Percentiles rank a stretch among this genome's conserved stretches.
Evolutionary conservation across 2,888 invertebrate species (phyloP).

Genomic region (Allacma fusca): DNA sequence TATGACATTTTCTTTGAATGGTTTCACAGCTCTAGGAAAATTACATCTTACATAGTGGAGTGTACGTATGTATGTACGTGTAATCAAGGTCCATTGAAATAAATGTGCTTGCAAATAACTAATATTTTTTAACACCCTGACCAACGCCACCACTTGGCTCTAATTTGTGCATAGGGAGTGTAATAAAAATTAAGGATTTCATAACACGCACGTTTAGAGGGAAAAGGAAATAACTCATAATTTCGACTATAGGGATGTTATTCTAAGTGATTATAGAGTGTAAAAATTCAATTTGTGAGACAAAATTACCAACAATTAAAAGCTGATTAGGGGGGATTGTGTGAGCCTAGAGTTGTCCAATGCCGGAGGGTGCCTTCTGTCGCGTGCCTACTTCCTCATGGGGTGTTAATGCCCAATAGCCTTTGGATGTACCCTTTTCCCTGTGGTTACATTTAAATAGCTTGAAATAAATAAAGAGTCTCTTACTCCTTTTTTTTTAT

Average conservation of each 20-base stretch:
- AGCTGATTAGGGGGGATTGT: conserved; percentile 3
- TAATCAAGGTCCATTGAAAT: neutral
- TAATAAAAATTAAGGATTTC: too few relatives aligned
- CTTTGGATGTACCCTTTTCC: neutral
- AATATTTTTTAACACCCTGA: neutral
- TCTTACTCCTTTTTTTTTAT: neutral
- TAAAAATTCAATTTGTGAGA: neutral
- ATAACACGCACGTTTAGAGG: too few relatives aligned
- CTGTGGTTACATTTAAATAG: neutral
- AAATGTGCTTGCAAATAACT: too few relatives aligned
- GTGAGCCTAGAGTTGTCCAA: neutral
- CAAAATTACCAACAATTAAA: conserved; percentile 12
- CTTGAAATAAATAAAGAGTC: neutral
- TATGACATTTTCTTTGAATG: neutral
- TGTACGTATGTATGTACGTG: neutral
- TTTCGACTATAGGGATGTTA: neutral
- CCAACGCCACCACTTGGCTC: too few relatives aligned
- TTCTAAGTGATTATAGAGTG: neutral
- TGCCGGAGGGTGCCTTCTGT: neutral
- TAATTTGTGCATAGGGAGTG: too few relatives aligned
- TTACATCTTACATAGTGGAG: neutral
- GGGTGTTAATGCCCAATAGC: neutral
- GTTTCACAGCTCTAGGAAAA: too few relatives aligned
- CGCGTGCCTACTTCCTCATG: conserved; percentile 40
- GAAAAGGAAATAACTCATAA: neutral